A percentile compares a stretch with the other conserved stretches of the same genome.
Conservation (phyloP, 2,113 vertebrate species). For the Anhinga rufa region DNA sequence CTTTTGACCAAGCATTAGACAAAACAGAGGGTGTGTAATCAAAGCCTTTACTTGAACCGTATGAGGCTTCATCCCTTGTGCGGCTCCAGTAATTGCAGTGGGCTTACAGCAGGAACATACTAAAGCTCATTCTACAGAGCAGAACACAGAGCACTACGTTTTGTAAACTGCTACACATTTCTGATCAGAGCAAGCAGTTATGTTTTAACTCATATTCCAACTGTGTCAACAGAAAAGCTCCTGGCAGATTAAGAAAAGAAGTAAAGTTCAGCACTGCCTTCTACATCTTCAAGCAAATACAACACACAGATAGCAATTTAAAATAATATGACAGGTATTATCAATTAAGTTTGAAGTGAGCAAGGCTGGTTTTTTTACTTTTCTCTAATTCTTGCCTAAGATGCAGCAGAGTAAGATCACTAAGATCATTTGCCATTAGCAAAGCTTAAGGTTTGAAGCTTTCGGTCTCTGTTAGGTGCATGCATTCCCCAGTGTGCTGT, state of each 20-base stretch:
- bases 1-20: background rate
- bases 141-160: background rate
- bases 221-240: background rate
- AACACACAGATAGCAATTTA: background rate
- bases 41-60: background rate
- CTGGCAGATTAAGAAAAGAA: background rate
- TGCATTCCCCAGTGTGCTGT: background rate
- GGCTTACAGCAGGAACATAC: background rate
- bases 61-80: background rate
- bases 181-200: background rate
- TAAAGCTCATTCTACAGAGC: background rate
- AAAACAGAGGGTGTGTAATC: background rate
- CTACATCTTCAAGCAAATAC: background rate
- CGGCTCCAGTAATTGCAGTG: background rate
- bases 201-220: background rate
- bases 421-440: background rate
- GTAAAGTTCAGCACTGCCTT: background rate
- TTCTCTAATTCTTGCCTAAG: background rate
- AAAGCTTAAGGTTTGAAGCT: conserved; percentile 17
- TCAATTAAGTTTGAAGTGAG: background rate
- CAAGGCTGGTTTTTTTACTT: background rate
- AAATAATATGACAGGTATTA: background rate
- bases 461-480: conserved; percentile 29
- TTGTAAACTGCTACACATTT: background rate
- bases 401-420: background rate